Percentiles rank a stretch among this genome's conserved stretches.
phyloP scores from a whole-genome alignment of 2,113 vertebrate genomes.

The Gobiocypris rarus region DNA sequence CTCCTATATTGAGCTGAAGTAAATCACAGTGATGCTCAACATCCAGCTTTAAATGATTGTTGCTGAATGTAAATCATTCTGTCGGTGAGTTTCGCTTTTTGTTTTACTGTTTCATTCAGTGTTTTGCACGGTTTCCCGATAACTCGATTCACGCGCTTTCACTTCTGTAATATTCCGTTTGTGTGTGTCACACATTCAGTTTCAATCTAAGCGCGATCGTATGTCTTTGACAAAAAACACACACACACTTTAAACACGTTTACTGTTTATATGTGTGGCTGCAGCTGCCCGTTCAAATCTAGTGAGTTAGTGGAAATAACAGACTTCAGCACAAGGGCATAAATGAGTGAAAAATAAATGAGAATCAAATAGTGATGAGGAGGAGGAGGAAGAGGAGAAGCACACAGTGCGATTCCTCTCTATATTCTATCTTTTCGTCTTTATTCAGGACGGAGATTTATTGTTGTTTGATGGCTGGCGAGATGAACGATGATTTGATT shows the following conservation, averaged over 20 bases:
- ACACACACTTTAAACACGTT: not conserved
- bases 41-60: not conserved
- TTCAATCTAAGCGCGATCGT: not conserved
- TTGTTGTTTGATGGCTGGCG: not conserved
- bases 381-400: not conserved
- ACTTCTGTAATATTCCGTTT: not conserved
- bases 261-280: not conserved
- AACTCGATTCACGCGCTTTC: constrained; percentile 21
- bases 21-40: constrained; percentile 6
- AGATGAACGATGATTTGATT: not conserved
- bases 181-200: constrained; percentile 2
- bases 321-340: not conserved
- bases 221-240: not conserved
- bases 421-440: not conserved
- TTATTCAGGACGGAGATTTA: not conserved
- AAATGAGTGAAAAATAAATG: constrained; percentile 6
- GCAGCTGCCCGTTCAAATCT: not conserved
- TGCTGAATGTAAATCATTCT: not conserved
- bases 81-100: constrained; percentile 19
- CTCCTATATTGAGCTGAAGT: not conserved
- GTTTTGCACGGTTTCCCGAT: not conserved
- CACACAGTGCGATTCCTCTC: not conserved
- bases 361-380: not conserved
- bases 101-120: not conserved
- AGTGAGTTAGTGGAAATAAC: constrained; percentile 1